Conservation (phyloP, 2,797 vertebrate species). For the Synanceia verrucosa region DNA sequence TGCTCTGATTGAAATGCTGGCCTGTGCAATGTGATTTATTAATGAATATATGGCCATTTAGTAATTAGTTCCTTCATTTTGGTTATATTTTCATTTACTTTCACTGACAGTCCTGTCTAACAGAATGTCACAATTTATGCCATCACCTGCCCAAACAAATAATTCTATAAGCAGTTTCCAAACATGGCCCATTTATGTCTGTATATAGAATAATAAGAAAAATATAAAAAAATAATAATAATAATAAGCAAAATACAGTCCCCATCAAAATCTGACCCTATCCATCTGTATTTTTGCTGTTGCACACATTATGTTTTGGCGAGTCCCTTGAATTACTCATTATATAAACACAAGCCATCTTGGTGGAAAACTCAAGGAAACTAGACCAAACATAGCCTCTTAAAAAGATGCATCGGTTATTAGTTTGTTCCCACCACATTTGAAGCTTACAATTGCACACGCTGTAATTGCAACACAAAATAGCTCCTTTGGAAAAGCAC, state of each 20-base stretch:
- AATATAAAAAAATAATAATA: no score
- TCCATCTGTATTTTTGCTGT: constrained; percentile 44
- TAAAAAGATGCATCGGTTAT: constrained; percentile 57
- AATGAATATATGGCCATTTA: neutral
- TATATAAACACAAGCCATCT: constrained; percentile 44
- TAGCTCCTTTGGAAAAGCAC: constrained; percentile 47
- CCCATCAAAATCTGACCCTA: constrained; percentile 31
- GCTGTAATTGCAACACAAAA: constrained; percentile 68
- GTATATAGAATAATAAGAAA: neutral
- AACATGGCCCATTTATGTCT: neutral
- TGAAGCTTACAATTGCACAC: constrained; percentile 60
- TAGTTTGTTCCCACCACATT: constrained; percentile 63
- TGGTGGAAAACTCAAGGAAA: constrained; percentile 41
- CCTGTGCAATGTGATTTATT: neutral
- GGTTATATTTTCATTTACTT: neutral
- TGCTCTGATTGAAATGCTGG: neutral
- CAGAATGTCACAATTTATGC: neutral
- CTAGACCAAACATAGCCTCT: constrained; percentile 41
- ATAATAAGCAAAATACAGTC: neutral
- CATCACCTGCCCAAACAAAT: neutral
- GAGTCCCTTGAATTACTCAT: constrained; percentile 45
- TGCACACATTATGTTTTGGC: constrained; percentile 5
- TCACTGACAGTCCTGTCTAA: neutral
- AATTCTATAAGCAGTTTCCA: neutral
- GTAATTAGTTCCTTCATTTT: neutral